These are phyloP conservation scores for Nycticebus coucang DNA, from an alignment of 2,113 vertebrate genomes.

Conservation along the genomic window DNA sequence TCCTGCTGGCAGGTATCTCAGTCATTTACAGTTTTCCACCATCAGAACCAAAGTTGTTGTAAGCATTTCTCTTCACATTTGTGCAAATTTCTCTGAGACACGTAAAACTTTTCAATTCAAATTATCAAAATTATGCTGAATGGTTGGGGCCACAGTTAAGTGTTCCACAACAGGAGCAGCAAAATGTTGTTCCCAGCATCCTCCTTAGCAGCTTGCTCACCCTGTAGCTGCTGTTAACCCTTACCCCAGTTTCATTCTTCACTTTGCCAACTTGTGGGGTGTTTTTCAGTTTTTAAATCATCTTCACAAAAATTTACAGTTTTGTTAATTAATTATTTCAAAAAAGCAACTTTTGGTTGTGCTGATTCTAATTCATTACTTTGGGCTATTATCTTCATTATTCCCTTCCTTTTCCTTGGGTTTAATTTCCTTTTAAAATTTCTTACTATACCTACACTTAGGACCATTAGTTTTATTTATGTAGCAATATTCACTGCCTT, in stretches of 20 bases:
- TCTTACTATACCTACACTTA: background rate
- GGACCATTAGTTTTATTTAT: background rate
- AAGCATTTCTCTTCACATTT: background rate
- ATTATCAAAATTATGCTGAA: background rate
- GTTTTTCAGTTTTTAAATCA: background rate
- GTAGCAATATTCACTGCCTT: background rate
- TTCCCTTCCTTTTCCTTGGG: background rate
- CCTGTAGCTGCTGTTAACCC: background rate
- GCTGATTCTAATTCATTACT: background rate
- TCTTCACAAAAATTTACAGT: background rate
- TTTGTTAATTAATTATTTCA: background rate
- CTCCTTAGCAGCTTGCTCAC: background rate
- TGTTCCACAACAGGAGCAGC: background rate
- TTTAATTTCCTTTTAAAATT: constrained; percentile 3
- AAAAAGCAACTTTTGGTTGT: background rate
- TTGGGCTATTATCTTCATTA: background rate
- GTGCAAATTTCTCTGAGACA: background rate
- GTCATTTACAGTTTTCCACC: background rate
- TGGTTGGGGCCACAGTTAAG: background rate
- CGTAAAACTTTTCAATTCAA: background rate
- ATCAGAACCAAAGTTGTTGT: background rate
- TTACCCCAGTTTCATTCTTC: background rate
- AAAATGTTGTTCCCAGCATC: background rate
- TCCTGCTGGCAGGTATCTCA: background rate
- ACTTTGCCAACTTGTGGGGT: background rate